phyloP scores from a whole-genome alignment of 2,888 invertebrate genomes.

The Theristus sp. region DNA sequence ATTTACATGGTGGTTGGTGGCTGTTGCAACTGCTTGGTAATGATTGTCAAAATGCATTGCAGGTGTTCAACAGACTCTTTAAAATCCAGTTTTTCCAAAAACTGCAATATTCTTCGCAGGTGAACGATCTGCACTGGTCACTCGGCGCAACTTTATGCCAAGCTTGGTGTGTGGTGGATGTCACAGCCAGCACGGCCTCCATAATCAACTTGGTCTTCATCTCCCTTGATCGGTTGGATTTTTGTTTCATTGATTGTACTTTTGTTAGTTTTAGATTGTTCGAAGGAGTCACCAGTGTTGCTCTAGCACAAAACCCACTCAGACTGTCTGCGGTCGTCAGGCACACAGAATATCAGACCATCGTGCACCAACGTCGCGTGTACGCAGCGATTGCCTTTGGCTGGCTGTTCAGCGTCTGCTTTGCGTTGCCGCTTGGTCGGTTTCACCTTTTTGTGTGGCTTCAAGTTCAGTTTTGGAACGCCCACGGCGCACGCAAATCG shows the following conservation, averaged over 20 bases:
- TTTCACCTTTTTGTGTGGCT: constrained; percentile 2
- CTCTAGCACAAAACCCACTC: background rate
- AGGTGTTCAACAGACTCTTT: too few relatives aligned
- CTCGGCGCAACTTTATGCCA: constrained; percentile 4
- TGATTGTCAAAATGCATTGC: too few relatives aligned
- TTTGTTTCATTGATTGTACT: too few relatives aligned
- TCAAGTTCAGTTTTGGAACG: too few relatives aligned
- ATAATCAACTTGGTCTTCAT: constrained; percentile 89
- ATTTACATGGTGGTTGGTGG: background rate
- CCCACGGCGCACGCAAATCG: too few relatives aligned
- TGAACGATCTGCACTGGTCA: constrained; percentile 23
- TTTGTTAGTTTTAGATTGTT: background rate
- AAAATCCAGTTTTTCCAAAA: too few relatives aligned
- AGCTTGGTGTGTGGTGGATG: background rate
- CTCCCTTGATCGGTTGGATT: background rate
- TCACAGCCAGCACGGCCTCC: constrained; percentile 47
- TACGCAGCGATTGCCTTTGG: constrained; percentile 21
- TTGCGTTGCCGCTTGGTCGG: constrained; percentile 18
- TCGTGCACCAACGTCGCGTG: constrained; percentile 22
- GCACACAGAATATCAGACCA: constrained; percentile 24
- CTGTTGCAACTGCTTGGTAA: too few relatives aligned
- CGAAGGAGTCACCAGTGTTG: background rate
- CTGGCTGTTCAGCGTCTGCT: constrained; percentile 24
- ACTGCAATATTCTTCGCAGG: constrained; percentile 19
- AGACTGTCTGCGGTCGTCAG: constrained; percentile 8